Evolutionary conservation across 2,113 vertebrate species (phyloP).

Genomic region (Corynorhinus townsendii): DNA sequence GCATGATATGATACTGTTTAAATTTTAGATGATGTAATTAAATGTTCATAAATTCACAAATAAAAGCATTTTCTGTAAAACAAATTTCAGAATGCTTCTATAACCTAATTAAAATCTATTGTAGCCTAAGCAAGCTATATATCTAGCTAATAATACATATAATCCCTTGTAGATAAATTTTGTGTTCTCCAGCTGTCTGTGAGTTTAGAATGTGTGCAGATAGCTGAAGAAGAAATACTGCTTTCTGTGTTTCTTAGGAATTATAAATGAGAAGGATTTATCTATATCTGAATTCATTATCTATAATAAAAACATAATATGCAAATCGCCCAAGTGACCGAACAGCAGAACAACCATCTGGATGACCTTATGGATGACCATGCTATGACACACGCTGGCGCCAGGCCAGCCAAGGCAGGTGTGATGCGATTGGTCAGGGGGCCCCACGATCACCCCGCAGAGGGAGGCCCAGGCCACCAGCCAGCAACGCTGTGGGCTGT

Average conservation of each 20-base stretch:
- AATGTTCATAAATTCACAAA: not conserved
- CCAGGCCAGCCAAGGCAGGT: too few species aligned
- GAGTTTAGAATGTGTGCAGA: not conserved
- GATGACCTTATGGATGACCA: too few species aligned
- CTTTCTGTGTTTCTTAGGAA: not conserved
- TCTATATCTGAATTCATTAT: not conserved
- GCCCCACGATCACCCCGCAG: too few species aligned
- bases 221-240: not conserved
- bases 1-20: not conserved
- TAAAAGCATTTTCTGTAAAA: slow-evolving; percentile 10
- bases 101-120: slow-evolving; percentile 34
- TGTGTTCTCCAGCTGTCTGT: not conserved
- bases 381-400: too few species aligned
- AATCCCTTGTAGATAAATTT: slow-evolving; percentile 33
- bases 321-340: too few species aligned
- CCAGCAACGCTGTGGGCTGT: too few species aligned
- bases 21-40: not conserved
- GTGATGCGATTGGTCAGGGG: too few species aligned
- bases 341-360: too few species aligned
- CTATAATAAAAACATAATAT: too few species aligned
- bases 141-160: not conserved
- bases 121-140: not conserved
- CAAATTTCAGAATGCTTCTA: not conserved
- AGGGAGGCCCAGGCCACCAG: too few species aligned
- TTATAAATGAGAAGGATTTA: not conserved